These are phyloP conservation scores for Tryphoninae sp. DNA, from an alignment of 2,888 invertebrate species.

Conservation along the genomic window DNA sequence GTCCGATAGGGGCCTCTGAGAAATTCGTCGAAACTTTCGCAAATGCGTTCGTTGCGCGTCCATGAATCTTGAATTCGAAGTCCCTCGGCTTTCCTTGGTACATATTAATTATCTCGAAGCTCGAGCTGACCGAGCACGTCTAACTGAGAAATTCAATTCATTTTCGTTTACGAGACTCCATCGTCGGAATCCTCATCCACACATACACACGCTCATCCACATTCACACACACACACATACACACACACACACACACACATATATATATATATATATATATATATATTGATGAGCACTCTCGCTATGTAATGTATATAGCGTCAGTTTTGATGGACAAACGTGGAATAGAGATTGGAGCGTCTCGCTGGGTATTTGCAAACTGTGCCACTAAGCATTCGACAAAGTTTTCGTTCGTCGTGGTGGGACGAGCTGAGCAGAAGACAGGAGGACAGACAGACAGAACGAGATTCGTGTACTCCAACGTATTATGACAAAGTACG, in stretches of 20 bases:
- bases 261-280: not conserved
- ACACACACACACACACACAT: not conserved
- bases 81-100: constrained; percentile 1
- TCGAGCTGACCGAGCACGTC: constrained; percentile 55
- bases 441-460: constrained; percentile 16
- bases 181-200: not conserved
- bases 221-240: not conserved
- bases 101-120: constrained; percentile 57
- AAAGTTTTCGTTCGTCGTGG: constrained; percentile 69
- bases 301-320: not conserved
- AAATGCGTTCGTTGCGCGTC: constrained; percentile 5
- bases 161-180: constrained; percentile 45
- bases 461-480: not conserved
- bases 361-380: constrained; percentile 57
- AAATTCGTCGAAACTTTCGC: constrained; percentile 25
- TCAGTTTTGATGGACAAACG: constrained; percentile 51
- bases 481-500: constrained; percentile 1
- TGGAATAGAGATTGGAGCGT: constrained; percentile 25
- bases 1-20: constrained; percentile 60
- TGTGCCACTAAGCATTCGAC: constrained; percentile 64
- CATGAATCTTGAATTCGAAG: constrained; percentile 27
- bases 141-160: constrained; percentile 58
- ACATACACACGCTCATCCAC: not conserved
- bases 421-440: not conserved
- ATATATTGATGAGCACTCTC: not conserved